Evolutionary conservation across 2,888 invertebrate genomes (phyloP).

Genomic region (Acronicta aceris): DNA sequence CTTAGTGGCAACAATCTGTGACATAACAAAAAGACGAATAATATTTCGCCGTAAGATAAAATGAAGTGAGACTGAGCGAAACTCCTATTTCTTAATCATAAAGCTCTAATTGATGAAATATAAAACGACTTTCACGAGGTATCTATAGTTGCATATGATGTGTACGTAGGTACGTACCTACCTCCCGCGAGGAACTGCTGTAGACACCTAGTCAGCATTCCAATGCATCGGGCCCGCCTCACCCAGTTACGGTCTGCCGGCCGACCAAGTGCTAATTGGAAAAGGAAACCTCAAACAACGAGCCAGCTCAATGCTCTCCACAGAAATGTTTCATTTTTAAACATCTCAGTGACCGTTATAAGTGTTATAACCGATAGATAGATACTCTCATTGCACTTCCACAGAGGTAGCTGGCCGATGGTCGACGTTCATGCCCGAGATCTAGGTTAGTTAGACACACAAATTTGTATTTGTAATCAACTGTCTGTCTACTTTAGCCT

Average conservation of each 20-base stretch:
- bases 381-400: constrained; percentile 56
- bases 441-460: constrained; percentile 58
- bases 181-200: constrained; percentile 74
- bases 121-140: constrained; percentile 49
- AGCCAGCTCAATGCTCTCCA: constrained; percentile 88
- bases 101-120: constrained; percentile 38
- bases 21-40: no score
- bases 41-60: not conserved
- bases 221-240: constrained; percentile 76
- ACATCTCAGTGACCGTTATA: constrained; percentile 84
- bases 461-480: constrained; percentile 31
- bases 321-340: constrained; percentile 89
- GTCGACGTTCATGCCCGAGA: constrained; percentile 43
- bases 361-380: constrained; percentile 83
- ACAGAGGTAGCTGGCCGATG: constrained; percentile 39
- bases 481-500: not conserved
- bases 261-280: constrained; percentile 87
- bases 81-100: constrained; percentile 14
- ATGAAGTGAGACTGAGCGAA: not conserved
- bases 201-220: constrained; percentile 78
- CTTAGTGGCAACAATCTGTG: no score
- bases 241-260: constrained; percentile 88
- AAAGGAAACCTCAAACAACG: constrained; percentile 89
- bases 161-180: constrained; percentile 49
- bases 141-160: constrained; percentile 58